These are phyloP conservation scores for Nothocercus julius DNA, from an alignment of 2,113 vertebrate species.

Conservation along the genomic window DNA sequence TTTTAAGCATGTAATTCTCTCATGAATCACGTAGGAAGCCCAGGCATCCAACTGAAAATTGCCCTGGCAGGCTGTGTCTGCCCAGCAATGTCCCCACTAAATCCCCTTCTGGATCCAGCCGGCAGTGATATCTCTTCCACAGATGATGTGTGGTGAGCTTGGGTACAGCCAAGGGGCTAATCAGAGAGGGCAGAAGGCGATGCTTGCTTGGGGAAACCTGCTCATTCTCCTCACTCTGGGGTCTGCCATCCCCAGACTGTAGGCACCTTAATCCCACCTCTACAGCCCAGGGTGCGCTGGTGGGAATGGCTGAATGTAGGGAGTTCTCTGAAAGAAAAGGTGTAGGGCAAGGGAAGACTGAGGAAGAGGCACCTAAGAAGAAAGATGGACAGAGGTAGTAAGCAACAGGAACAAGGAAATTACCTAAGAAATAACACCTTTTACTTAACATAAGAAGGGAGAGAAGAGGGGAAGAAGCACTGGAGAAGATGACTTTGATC, in stretches of 20 bases:
- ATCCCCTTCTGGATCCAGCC: neutral
- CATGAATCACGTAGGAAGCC: neutral
- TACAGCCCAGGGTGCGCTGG: neutral
- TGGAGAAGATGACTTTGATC: neutral
- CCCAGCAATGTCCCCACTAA: neutral
- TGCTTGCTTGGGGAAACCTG: accelerated
- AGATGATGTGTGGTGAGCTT: neutral
- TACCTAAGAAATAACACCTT: neutral
- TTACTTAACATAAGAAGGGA: neutral
- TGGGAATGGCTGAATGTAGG: neutral
- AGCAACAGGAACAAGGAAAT: neutral
- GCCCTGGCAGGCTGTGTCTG: neutral
- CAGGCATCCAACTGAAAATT: neutral
- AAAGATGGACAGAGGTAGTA: neutral
- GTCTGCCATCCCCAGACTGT: neutral
- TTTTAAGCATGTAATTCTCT: neutral
- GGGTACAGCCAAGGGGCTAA: neutral
- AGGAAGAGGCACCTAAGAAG: accelerated
- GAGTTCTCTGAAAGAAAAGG: neutral
- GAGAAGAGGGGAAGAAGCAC: neutral
- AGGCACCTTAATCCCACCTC: neutral
- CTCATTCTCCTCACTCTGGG: neutral
- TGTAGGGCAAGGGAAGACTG: neutral
- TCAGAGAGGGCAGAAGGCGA: neutral
- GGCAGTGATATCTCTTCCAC: neutral